Percentiles rank a stretch among this genome's conserved stretches.
Evolutionary conservation across 2,888 invertebrate genomes (phyloP).

Genomic region (Rhimphoctona megacephalus): DNA sequence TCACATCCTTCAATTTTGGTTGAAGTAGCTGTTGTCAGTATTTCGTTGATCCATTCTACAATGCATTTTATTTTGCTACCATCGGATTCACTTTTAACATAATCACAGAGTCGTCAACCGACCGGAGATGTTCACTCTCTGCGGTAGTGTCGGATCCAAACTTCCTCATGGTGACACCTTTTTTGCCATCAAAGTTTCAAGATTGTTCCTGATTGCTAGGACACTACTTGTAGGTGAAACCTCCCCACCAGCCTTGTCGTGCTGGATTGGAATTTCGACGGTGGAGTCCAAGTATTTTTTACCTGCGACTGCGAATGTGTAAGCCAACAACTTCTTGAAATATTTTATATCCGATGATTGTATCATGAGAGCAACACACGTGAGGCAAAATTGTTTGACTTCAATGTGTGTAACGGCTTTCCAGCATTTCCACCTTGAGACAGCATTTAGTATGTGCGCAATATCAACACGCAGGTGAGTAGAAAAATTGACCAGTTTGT

Average conservation of each 20-base stretch:
- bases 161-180: not conserved
- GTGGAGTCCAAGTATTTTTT: slow-evolving; percentile 2
- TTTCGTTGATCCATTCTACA: not conserved
- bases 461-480: slow-evolving; percentile 4
- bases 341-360: not conserved
- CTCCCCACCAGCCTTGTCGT: not conserved
- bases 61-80: not conserved
- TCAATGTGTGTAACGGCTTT: not conserved
- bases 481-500: not conserved
- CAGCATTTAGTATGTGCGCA: not conserved
- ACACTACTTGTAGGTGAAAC: slow-evolving; percentile 1
- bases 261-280: not conserved
- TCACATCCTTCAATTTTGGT: not conserved
- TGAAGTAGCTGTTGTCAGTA: not conserved
- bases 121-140: not conserved
- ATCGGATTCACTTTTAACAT: not conserved
- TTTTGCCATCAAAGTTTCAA: not conserved
- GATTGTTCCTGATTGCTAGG: not conserved
- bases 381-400: slow-evolving; percentile 5
- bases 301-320: slow-evolving; percentile 14
- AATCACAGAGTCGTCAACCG: not conserved
- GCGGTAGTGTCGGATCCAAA: not conserved
- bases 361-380: not conserved
- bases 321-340: not conserved
- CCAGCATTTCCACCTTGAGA: slow-evolving; percentile 13